Conservation (phyloP, 2,797 vertebrate species). For the Alfaro cultratus region DNA sequence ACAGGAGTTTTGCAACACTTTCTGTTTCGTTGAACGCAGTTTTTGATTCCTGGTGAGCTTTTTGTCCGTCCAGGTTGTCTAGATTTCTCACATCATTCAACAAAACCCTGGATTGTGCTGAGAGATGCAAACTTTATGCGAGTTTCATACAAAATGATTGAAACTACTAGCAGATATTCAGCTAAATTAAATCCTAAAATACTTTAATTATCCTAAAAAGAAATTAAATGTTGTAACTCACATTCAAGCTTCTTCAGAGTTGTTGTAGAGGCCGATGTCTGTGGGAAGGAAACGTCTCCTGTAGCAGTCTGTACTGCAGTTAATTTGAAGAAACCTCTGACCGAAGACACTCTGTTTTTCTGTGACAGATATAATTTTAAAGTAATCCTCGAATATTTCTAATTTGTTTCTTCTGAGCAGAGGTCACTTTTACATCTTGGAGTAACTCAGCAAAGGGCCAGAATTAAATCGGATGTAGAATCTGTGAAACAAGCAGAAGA, state of each 20-base stretch:
- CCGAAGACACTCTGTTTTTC: no score
- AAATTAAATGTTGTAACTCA: neutral
- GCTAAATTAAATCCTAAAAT: neutral
- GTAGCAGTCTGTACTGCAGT: no score
- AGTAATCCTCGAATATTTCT: neutral
- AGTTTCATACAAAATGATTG: neutral
- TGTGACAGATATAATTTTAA: neutral
- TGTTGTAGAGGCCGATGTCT: no score
- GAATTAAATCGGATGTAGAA: neutral
- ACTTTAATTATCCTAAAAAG: neutral
- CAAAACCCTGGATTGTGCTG: neutral
- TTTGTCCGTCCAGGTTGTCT: neutral
- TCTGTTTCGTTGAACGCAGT: neutral
- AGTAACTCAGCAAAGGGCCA: neutral
- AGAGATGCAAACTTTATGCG: neutral
- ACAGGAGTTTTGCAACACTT: neutral
- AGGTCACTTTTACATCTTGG: neutral
- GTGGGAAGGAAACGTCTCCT: no score
- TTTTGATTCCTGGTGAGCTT: neutral
- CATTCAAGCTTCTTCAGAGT: no score
- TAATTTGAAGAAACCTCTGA: no score
- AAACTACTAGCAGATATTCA: neutral
- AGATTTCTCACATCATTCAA: neutral
- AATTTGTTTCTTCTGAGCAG: neutral
- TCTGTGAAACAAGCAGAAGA: neutral